Base-by-base conservation (phyloP, 2,888 invertebrate species). In the Oligia latruncula region DNA sequence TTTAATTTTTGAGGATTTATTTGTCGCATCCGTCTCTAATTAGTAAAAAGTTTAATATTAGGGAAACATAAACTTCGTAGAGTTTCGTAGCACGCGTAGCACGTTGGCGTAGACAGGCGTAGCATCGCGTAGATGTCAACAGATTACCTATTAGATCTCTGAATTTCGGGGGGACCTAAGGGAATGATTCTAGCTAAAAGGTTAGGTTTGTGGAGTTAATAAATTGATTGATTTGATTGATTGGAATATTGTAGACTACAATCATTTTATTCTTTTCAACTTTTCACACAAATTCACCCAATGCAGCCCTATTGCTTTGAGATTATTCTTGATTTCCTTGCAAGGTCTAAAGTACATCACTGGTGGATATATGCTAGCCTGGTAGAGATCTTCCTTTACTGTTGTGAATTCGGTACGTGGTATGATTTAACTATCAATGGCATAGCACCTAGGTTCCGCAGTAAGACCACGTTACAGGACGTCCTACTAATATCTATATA, bases 71-170 rank as follows among this genome's bases (percentile, higher is more conserved):
- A 62, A 17, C 13, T 20, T 35, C n/a, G 29, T 4, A 17, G 35
- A 43, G 29, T 43, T 55, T 78, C 83, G 83, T 83, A 81, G 78
- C 83, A 60, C 65, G 55, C 78, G 83, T 81, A 81, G 81, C 78
- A 65, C 13, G 70, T 68, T 64, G 62, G 2, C 58, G 81, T 81
- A 81, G 78, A 68, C 23, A 17, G 2, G 23, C 78, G 83, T 81
- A 81, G 78, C 68, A 23, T 64, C 13, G 4, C 11, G 40, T 60
- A 49, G 35, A 15, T 17, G 46, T 17, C 58, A 60, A 8, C 0
- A 65, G 11, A 62, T n/a, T 35, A 78, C 29, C 29, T 29, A 29
- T n/a, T n/a, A n/a, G n/a, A n/a, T 58, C 17, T 43, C 17, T 35
- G n/a, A 46, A 65, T 55, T 46, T 49, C 15, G 6, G 23, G 17